Conservation (phyloP, 2,888 invertebrate genomes). For the Netelia fuscicornis region DNA sequence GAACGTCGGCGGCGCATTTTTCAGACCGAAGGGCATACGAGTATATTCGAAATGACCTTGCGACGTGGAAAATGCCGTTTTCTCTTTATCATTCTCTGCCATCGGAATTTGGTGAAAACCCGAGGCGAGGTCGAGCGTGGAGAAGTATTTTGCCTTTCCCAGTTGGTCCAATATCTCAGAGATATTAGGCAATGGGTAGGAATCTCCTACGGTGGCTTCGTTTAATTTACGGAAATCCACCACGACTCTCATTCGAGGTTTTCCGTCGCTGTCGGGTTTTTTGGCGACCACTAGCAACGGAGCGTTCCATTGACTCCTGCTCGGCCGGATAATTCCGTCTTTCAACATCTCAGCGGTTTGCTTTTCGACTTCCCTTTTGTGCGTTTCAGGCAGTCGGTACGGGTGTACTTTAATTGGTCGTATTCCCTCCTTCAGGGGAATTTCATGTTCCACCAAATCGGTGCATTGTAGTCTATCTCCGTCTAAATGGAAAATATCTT, state of each 20-base stretch:
- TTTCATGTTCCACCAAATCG: constrained; percentile 48
- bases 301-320: constrained; percentile 34
- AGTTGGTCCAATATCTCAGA: constrained; percentile 35
- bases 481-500: constrained; percentile 61
- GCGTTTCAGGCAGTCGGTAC: constrained; percentile 61
- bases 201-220: constrained; percentile 29
- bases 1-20: constrained; percentile 35
- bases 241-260: constrained; percentile 25
- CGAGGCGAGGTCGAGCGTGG: constrained; percentile 23
- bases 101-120: constrained; percentile 30
- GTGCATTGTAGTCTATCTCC: constrained; percentile 62
- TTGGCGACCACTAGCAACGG: constrained; percentile 41
- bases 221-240: constrained; percentile 36
- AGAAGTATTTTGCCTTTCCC: constrained; percentile 36
- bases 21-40: constrained; percentile 46
- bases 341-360: constrained; percentile 2
- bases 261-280: constrained; percentile 25
- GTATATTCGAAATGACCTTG: constrained; percentile 38
- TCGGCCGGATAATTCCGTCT: neutral
- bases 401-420: constrained; percentile 63
- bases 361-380: constrained; percentile 35
- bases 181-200: constrained; percentile 42
- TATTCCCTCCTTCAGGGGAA: constrained; percentile 50
- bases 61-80: constrained; percentile 24
- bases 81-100: constrained; percentile 27